phyloP scores from a whole-genome alignment of 1,140 invertebrate genomes.

The Ips typographus region DNA sequence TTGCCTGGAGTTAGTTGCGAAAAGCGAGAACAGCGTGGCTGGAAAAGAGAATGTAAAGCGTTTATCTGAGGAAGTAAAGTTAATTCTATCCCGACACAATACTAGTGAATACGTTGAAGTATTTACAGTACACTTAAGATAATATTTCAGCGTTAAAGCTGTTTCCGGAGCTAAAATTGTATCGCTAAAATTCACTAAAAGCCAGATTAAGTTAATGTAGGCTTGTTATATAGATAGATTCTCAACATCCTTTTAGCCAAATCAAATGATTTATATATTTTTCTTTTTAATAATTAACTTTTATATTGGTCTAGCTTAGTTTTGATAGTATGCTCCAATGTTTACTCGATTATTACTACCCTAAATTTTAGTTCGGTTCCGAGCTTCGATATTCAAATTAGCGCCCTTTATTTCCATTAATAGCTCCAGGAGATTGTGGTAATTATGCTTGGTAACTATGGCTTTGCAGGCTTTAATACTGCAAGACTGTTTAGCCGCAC shows the following conservation, averaged over 20 bases:
- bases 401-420: conserved; percentile 10
- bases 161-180: background rate
- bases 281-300: background rate
- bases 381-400: conserved; percentile 13
- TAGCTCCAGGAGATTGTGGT: conserved; percentile 2
- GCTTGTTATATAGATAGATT: background rate
- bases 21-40: background rate
- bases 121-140: background rate
- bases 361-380: background rate
- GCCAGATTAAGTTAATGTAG: background rate
- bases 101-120: conserved; percentile 5
- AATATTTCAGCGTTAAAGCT: conserved; percentile 3
- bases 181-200: background rate
- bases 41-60: background rate
- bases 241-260: background rate
- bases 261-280: background rate
- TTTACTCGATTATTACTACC: background rate
- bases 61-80: conserved; percentile 1
- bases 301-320: background rate
- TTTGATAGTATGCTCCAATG: background rate
- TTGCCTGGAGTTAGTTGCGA: background rate
- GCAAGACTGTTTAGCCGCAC: background rate
- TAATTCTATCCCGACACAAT: conserved; percentile 1
- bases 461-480: background rate
- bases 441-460: background rate